A percentile compares a stretch with the other conserved stretches of the same genome.
Conservation (phyloP, 2,113 vertebrate species). For the Strix aluco region DNA sequence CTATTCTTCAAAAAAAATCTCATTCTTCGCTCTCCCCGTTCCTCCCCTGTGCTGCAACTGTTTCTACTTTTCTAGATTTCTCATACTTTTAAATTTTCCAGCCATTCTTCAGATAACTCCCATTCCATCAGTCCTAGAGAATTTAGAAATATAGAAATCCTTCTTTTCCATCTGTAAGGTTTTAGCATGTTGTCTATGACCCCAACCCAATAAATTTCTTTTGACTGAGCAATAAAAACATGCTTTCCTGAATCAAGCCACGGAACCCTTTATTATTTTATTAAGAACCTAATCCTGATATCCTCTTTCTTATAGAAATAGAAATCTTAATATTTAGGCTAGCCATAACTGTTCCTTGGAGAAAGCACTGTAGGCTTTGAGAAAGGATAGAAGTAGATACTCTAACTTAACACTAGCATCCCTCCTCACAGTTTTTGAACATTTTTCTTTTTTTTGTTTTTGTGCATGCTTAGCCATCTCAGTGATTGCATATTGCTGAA, state of each 20-base stretch:
- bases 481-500: background rate
- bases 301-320: background rate
- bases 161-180: background rate
- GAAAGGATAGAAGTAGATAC: background rate
- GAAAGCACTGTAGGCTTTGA: background rate
- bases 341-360: background rate
- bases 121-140: background rate
- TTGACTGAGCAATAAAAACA: background rate
- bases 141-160: background rate
- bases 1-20: accelerated
- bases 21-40: background rate
- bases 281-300: background rate
- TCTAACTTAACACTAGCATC: background rate
- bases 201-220: background rate
- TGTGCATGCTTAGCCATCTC: background rate
- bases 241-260: background rate
- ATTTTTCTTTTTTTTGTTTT: background rate
- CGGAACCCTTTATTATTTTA: background rate
- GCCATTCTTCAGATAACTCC: background rate
- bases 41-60: background rate
- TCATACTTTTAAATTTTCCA: background rate
- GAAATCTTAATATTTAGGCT: background rate
- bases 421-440: background rate
- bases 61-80: background rate
- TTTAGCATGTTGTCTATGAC: background rate